Evolutionary conservation across 2,888 invertebrate genomes (phyloP), one percentile per base, ranked within the genome.

Genomic region (Julus scandinavius): DNA sequence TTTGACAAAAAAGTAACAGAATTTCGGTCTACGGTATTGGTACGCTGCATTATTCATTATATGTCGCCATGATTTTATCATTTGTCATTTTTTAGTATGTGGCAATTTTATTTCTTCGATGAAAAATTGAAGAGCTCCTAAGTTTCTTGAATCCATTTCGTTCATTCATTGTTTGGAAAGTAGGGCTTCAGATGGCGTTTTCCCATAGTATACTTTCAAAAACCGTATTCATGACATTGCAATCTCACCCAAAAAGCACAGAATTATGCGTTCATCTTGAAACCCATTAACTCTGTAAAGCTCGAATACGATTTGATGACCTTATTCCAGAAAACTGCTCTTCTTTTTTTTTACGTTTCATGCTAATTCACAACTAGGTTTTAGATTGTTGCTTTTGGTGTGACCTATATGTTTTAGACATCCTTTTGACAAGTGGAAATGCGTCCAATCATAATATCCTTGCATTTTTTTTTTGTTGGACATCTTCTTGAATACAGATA

Each of bases 91-190:
- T 29, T 38, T 80, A 80, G 80, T 80, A 80, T 13, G 3, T 13
- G 80, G 38, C 80, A 80, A 17, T 63, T 29, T 63, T 63, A 80
- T 80, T 29, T 80, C 80, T 11, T 38, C 72, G 80, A 38, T 38
- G 80, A 80, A 80, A 80, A 80, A 80, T 80, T 80, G 38, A 80
- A 80, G 80, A 38, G 80, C 7, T 80, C 11, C 20, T 20, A 80
- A 29, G 80, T 80, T 80, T 80, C 80, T 38, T 3, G 38, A 80
- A 80, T 80, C 80, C 80, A 80, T 80, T 38, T 38, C 38, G 80
- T 80, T 11, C 38, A 80, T 80, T 80, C 80, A 80, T 80, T 80
- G 80, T 80, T 80, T 80, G 80, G 38, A 72, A 72, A 72, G 72
- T 20, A 72, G 29, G 29, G 72, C 29, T 29, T 72, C 72, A 72